Percentiles rank a stretch among this genome's conserved stretches.
phyloP scores from a whole-genome alignment of 2,113 vertebrate genomes.

The Anguilla rostrata region DNA sequence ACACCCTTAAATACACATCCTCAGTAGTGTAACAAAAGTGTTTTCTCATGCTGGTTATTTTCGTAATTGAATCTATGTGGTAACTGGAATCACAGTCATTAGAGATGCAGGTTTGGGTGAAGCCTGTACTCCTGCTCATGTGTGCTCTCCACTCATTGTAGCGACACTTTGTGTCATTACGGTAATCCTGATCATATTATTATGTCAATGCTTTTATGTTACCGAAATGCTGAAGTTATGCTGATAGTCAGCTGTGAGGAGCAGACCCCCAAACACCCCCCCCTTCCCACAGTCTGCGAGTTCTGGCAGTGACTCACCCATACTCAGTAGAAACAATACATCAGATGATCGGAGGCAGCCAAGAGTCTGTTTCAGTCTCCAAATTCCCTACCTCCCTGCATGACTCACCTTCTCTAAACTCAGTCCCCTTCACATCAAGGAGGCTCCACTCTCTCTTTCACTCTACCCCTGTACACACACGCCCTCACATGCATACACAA shows the following conservation, averaged over 20 bases:
- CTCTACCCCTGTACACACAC: not conserved
- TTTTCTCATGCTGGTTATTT: not conserved
- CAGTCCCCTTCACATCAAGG: not conserved
- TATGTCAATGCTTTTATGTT: too few species aligned
- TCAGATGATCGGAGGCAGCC: constrained; percentile 28
- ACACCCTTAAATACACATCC: too few species aligned
- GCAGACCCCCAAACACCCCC: not conserved
- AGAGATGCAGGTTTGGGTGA: too few species aligned
- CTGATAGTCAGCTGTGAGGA: not conserved
- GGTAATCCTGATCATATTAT: too few species aligned
- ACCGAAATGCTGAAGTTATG: not conserved
- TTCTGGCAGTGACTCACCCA: constrained; percentile 58
- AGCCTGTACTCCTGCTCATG: too few species aligned
- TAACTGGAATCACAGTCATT: too few species aligned
- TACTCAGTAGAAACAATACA: constrained; percentile 53
- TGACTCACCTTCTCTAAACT: constrained; percentile 59
- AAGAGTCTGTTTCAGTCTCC: constrained; percentile 61
- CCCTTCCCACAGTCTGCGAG: constrained; percentile 50
- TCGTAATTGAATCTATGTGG: not conserved
- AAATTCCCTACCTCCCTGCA: constrained; percentile 51
- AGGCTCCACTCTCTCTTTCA: not conserved
- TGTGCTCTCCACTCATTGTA: too few species aligned
- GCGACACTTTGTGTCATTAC: too few species aligned
- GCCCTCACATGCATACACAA: not conserved
- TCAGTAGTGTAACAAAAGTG: not conserved